A percentile compares a stretch with the other conserved stretches of the same genome.
phyloP scores from a whole-genome alignment of 1,140 invertebrate genomes.

The Drosophila chauvacae region DNA sequence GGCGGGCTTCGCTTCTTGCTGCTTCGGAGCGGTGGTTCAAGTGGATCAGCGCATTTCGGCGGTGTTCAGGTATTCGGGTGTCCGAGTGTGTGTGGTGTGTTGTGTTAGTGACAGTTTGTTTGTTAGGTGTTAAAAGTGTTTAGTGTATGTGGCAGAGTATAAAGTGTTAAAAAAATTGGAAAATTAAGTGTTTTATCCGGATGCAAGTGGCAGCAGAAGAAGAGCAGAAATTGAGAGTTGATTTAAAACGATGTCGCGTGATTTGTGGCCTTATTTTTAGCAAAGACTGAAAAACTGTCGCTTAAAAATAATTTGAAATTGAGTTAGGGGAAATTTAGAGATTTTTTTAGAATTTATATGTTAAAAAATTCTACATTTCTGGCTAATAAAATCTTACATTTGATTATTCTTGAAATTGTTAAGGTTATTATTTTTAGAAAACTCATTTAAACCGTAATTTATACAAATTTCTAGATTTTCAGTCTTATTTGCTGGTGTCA shows the following conservation, averaged over 20 bases:
- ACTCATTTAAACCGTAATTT: neutral
- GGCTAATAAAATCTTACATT: neutral
- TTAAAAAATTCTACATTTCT: neutral
- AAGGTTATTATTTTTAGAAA: neutral
- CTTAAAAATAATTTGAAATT: neutral
- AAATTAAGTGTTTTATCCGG: slow-evolving; percentile 39
- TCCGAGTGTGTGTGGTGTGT: slow-evolving; percentile 30
- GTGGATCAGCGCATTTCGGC: slow-evolving; percentile 27
- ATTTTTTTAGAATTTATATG: neutral
- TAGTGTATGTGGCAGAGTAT: slow-evolving; percentile 28
- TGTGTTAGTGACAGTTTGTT: slow-evolving; percentile 53
- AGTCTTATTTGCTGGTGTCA: slow-evolving; percentile 11
- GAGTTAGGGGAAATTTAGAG: no score
- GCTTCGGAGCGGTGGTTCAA: slow-evolving; percentile 12
- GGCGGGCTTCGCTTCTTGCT: slow-evolving; percentile 72
- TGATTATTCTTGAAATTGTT: neutral
- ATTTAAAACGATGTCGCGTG: slow-evolving; percentile 12
- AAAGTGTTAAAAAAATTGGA: slow-evolving; percentile 19
- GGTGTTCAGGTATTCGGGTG: slow-evolving; percentile 4
- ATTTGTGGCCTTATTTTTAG: neutral
- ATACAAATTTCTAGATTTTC: neutral
- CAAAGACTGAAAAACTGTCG: slow-evolving; percentile 22
- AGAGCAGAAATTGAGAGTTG: slow-evolving; percentile 55
- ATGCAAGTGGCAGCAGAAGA: slow-evolving; percentile 55
- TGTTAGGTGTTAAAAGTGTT: slow-evolving; percentile 38